Base-by-base conservation (phyloP, 2,113 vertebrate species). In the Petroica traversi region DNA sequence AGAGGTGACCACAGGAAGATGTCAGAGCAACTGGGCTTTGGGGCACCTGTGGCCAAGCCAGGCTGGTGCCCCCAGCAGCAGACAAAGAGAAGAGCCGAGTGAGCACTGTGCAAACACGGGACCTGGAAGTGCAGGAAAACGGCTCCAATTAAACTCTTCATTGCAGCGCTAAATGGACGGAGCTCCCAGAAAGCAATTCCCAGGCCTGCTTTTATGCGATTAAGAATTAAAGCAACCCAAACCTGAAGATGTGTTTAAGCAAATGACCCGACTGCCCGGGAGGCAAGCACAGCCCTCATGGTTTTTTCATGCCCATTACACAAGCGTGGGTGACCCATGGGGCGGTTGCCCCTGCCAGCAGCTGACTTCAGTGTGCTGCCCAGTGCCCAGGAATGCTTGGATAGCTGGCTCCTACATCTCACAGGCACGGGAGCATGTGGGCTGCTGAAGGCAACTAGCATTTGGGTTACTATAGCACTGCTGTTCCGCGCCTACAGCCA, bases 161-260 rank as follows among this genome's bases (percentile, higher is more conserved):
- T 1, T 45, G 49, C 92, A 12, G 54, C 0, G 1, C 72, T 95
- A 96, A 96, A 96, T 90, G 93, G 90, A 92, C 90, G 83, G 68
- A 92, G 88, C 63, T 93, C 88, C 57, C 89, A 73, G 59, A 85
- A 94, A 95, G 88, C 78, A 69, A 94, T 33, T 93, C 72, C 91
- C 82, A 88, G 55, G 43, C 48, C 92, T 45, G 75, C 75, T 95
- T 89, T 90, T 80, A 95, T 1, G 1, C 1, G 9, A 96, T 96
- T 93, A 96, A 96, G 90, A 95, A 97, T 96, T 96, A 95, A 97
- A 92, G 74, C 48, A 9, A 86, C 45, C 72, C 93, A 59, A 90
- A 96, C 76, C 78, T 59, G 63, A 85, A 90, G 94, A 83, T 29
- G 82, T 6, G 88, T 57, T 93, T n/a, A 67, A 92, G 59, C 51